Conservation (phyloP, 1,140 invertebrate species). For the Forficula auricularia region DNA sequence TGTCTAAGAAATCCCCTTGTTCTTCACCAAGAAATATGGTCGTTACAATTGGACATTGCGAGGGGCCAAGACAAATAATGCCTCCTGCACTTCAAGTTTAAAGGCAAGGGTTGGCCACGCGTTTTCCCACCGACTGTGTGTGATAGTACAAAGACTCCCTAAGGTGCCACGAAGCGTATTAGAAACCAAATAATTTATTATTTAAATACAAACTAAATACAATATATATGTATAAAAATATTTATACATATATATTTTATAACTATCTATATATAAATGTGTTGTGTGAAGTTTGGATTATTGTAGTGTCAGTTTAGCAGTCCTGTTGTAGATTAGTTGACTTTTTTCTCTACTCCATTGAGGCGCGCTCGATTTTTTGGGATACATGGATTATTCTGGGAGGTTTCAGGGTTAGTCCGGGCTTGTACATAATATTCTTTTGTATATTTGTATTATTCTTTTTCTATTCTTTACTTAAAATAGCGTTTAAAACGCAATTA, state of each 20-base stretch:
- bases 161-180: slow-evolving; percentile 34
- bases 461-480: too few relatives aligned
- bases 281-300: slow-evolving; percentile 10
- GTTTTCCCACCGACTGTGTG: slow-evolving; percentile 8
- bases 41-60: too few relatives aligned
- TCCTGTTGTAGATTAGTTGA: not conserved
- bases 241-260: not conserved
- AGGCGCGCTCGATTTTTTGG: slow-evolving; percentile 2
- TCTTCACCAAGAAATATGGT: slow-evolving; percentile 43
- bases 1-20: slow-evolving; percentile 73
- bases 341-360: not conserved
- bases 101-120: not conserved
- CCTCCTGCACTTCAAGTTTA: slow-evolving; percentile 1
- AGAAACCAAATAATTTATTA: slow-evolving; percentile 48
- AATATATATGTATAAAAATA: too few relatives aligned
- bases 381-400: slow-evolving; percentile 12
- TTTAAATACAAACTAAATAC: slow-evolving; percentile 20
- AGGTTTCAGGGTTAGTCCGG: slow-evolving; percentile 1
- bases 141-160: slow-evolving; percentile 18
- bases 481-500: too few relatives aligned
- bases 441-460: too few relatives aligned
- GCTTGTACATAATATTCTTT: slow-evolving; percentile 7
- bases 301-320: not conserved
- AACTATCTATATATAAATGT: slow-evolving; percentile 19
- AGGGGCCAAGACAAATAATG: too few relatives aligned